Conservation (phyloP, 2,113 vertebrate species). For the Calidris pygmaea region DNA sequence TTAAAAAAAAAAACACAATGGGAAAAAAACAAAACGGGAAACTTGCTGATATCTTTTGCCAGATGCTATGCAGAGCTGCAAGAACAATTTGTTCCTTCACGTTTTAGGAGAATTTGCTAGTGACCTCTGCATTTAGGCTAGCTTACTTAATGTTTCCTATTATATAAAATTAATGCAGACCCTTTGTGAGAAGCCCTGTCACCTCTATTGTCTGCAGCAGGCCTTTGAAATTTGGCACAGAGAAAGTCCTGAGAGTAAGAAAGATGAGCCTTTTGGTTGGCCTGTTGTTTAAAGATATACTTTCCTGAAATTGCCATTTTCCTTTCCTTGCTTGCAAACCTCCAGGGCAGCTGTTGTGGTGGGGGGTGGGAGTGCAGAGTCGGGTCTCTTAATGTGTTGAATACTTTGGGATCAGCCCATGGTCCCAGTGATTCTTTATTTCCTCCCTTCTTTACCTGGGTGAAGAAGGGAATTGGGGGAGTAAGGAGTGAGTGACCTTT, state of each 20-base stretch:
- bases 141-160: background rate
- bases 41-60: background rate
- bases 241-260: background rate
- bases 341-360: background rate
- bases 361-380: background rate
- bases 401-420: background rate
- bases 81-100: background rate
- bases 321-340: background rate
- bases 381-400: background rate
- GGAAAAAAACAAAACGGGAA: background rate
- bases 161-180: background rate
- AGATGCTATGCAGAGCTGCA: background rate
- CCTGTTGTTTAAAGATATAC: rapidly evolving
- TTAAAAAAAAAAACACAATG: background rate
- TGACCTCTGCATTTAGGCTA: background rate
- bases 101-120: background rate
- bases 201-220: background rate
- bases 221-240: background rate
- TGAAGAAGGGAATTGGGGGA: background rate
- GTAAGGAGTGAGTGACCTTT: background rate
- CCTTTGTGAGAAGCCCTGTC: background rate
- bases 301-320: background rate
- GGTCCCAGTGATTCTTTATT: background rate
- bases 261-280: background rate
- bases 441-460: background rate